A percentile compares a stretch with the other conserved stretches of the same genome.
phyloP scores from a whole-genome alignment of 2,888 invertebrate species.

The Dioctria rufipes region DNA sequence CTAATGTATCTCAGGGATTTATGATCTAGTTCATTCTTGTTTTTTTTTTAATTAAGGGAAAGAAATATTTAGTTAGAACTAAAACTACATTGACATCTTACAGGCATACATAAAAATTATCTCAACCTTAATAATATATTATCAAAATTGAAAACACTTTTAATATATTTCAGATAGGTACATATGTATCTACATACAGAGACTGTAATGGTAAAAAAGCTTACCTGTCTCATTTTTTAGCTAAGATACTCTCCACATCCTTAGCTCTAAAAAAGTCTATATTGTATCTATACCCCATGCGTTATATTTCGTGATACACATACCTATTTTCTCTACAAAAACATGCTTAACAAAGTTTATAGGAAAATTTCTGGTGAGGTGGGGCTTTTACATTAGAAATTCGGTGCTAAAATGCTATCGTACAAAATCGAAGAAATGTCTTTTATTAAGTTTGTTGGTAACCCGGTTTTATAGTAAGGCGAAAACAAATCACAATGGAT shows the following conservation, averaged over 20 bases:
- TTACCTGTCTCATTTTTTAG: not conserved
- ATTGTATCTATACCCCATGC: too few relatives aligned
- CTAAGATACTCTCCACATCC: not conserved
- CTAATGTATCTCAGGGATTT: too few relatives aligned
- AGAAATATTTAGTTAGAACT: too few relatives aligned
- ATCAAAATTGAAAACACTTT: too few relatives aligned
- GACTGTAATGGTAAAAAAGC: not conserved
- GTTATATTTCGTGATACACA: too few relatives aligned
- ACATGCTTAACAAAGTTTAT: conserved; percentile 7
- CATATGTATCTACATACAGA: not conserved
- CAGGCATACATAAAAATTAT: too few relatives aligned
- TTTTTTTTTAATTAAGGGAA: too few relatives aligned
- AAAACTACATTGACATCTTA: too few relatives aligned
- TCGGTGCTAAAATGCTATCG: conserved; percentile 14
- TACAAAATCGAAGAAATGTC: conserved; percentile 26
- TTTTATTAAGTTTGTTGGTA: conserved; percentile 5
- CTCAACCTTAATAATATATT: too few relatives aligned
- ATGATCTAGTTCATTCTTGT: too few relatives aligned
- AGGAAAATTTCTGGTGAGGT: conserved; percentile 42
- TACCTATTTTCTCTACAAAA: too few relatives aligned
- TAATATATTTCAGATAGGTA: too few relatives aligned
- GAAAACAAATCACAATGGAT: conserved; percentile 16
- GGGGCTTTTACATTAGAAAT: conserved; percentile 13
- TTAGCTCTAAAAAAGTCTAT: not conserved
- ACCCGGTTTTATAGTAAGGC: not conserved